phyloP scores from a whole-genome alignment of 1,140 invertebrate species.

The Contarinia nasturtii region DNA sequence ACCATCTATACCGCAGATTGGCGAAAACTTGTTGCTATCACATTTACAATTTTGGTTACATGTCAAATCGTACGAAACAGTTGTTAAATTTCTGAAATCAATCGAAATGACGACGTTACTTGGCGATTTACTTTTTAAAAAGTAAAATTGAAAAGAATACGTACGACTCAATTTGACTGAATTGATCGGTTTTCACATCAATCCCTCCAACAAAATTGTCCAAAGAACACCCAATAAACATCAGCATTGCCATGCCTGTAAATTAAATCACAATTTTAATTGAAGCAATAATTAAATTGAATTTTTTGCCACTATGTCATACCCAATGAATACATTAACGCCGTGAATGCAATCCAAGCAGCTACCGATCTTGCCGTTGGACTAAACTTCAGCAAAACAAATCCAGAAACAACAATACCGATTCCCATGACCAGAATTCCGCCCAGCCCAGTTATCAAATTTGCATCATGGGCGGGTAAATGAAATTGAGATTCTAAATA shows the following conservation, averaged over 20 bases:
- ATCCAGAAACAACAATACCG: constrained; percentile 69
- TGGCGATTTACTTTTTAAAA: neutral
- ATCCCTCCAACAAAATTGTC: constrained; percentile 54
- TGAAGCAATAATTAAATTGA: too few relatives aligned
- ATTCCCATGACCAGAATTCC: constrained; percentile 85
- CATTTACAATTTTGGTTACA: constrained; percentile 53
- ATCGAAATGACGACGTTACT: neutral
- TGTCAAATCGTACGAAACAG: constrained; percentile 17
- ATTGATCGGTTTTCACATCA: neutral
- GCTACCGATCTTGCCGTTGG: constrained; percentile 71
- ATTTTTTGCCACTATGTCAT: too few relatives aligned
- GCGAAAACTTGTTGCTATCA: constrained; percentile 53
- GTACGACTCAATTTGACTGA: neutral
- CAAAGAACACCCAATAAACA: constrained; percentile 78
- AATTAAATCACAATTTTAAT: too few relatives aligned
- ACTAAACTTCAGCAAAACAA: constrained; percentile 65
- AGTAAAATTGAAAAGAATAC: too few relatives aligned
- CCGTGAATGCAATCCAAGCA: constrained; percentile 76
- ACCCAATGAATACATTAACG: constrained; percentile 56
- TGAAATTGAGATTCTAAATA: constrained; percentile 84
- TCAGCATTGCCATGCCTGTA: constrained; percentile 63
- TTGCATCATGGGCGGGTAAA: constrained; percentile 68
- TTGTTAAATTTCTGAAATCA: constrained; percentile 1
- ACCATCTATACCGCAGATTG: constrained; percentile 61
- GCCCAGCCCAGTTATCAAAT: constrained; percentile 76